Base-by-base conservation (phyloP, 92 coral and sea anemone genomes). In the Nematostella vectensis region DNA sequence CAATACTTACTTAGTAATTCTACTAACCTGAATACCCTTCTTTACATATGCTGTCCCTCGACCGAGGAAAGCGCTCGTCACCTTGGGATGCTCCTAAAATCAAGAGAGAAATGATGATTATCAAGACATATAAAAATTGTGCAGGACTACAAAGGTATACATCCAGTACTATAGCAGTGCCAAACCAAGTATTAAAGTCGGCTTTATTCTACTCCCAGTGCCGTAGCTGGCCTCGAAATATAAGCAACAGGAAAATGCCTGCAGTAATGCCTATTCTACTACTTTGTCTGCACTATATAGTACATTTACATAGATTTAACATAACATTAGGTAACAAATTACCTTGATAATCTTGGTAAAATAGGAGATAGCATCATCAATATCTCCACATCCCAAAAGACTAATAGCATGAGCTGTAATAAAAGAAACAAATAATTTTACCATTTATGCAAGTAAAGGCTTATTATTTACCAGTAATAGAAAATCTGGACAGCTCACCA, bases 1-100 rank as follows among this genome's bases (percentile, higher is more conserved):
- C 40, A 33, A 6, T 33, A 33, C 51, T 10, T 6, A 11, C 18
- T 10, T 10, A 36, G 8, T 36, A 8, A 36, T 8, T 36, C 9
- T 36, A 36, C 8, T 36, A 52, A 85, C 95, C 88, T 85, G 95
- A 16, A 85, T 70, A 51, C 95, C 95, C 39, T 70, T 85, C 54
- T 78, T 73, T 17, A 85, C 84, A 71, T 80, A 55, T 21, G 88
- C 95, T 28, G 95, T 80, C 25, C 95, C 95, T 21, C 95, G 76
- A 15, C 95, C 95, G 71, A 75, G 75, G 38, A 67, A 71, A 21
- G 95, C 88, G 16, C 88, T 73, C 11, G 83, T 71, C 0, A 76
- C 83, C 73, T 76, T 70, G 13, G 95, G 95, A 19, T 85, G 88
- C 30, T 80, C 88, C 95, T 85, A 50, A 23, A 8, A 1, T n/a